phyloP scores from a whole-genome alignment of 2,113 vertebrate species.

The Microcebus griseorufus region DNA sequence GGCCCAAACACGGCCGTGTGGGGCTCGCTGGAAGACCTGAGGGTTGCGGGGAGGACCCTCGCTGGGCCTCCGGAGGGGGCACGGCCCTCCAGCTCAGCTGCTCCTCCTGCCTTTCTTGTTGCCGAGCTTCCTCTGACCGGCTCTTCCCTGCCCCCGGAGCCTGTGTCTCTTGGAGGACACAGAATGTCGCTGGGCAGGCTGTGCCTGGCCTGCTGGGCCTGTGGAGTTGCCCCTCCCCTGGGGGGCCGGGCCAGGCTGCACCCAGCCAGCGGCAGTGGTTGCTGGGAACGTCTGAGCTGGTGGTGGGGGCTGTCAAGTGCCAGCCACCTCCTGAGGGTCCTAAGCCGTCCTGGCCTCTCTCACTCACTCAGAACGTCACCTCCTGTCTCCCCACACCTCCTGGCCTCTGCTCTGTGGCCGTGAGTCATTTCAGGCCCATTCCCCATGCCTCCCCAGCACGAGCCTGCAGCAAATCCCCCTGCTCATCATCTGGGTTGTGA shows the following conservation, averaged over 20 bases:
- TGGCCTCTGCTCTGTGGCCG: not conserved
- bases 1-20: not conserved
- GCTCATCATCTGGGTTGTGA: fast-evolving
- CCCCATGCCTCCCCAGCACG: fast-evolving
- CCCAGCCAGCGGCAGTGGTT: not conserved
- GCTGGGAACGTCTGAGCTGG: not conserved
- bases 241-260: not conserved
- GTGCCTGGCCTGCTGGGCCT: not conserved
- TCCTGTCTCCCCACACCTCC: not conserved
- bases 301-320: not conserved
- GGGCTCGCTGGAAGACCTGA: not conserved
- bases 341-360: not conserved
- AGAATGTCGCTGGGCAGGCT: constrained; percentile 11
- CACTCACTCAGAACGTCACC: not conserved
- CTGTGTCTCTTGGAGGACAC: constrained; percentile 40
- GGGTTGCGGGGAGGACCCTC: not conserved
- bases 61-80: not conserved
- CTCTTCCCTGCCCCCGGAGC: not conserved
- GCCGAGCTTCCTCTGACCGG: constrained; percentile 38
- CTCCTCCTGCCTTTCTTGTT: not conserved
- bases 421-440: fast-evolving
- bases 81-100: constrained; percentile 37
- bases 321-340: not conserved
- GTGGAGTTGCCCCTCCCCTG: not conserved
- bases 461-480: fast-evolving